These are phyloP conservation scores for Leptinotarsa lineolata DNA, from an alignment of 1,140 invertebrate genomes.

Conservation along the genomic window DNA sequence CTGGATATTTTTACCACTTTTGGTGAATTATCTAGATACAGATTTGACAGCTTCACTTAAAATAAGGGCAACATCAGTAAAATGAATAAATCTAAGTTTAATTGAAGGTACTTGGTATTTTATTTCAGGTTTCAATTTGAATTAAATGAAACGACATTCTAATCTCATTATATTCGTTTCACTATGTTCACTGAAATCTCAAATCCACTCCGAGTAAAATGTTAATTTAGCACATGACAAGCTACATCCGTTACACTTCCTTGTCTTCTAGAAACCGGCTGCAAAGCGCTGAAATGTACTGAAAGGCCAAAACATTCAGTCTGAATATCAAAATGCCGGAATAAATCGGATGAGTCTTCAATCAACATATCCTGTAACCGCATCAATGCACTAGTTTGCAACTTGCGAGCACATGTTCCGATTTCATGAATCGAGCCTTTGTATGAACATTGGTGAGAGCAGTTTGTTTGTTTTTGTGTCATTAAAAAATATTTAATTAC, in stretches of 20 bases:
- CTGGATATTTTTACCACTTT: too few relatives aligned
- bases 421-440: neutral
- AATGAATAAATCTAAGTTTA: too few relatives aligned
- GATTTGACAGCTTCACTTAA: too few relatives aligned
- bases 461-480: too few relatives aligned
- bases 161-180: neutral
- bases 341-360: conserved; percentile 1
- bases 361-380: conserved; percentile 1
- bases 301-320: neutral
- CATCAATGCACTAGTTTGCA: neutral
- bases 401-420: neutral
- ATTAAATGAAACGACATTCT: neutral
- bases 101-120: too few relatives aligned
- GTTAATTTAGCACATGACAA: neutral
- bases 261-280: neutral
- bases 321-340: conserved; percentile 1
- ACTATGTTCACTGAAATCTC: too few relatives aligned
- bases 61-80: too few relatives aligned
- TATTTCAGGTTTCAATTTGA: too few relatives aligned
- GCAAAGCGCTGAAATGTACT: neutral
- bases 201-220: neutral
- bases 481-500: too few relatives aligned
- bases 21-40: too few relatives aligned
- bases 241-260: neutral
- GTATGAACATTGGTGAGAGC: too few relatives aligned